phyloP scores from a whole-genome alignment of 2,113 vertebrate genomes.

The Mesitornis unicolor region DNA sequence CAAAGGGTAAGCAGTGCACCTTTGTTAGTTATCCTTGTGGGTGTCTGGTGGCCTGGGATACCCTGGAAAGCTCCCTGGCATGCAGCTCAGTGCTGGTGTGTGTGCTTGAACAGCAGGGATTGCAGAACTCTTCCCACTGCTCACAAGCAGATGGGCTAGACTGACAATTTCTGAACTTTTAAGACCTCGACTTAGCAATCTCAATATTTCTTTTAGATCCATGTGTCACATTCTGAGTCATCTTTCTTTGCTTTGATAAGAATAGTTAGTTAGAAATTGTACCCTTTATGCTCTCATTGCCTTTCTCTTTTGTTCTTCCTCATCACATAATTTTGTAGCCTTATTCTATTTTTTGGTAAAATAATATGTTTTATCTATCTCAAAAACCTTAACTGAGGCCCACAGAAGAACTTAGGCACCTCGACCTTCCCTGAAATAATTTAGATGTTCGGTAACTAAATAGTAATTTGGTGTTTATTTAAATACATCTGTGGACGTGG shows the following conservation, averaged over 20 bases:
- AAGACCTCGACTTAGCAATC: neutral
- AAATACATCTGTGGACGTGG: neutral
- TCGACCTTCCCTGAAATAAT: neutral
- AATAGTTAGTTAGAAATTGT: neutral
- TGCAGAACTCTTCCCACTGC: neutral
- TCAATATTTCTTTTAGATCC: neutral
- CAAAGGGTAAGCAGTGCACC: rapidly evolving
- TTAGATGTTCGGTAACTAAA: neutral
- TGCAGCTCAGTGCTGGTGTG: neutral
- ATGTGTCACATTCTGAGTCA: neutral
- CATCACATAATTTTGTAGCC: neutral
- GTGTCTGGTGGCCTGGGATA: neutral
- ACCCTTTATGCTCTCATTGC: neutral
- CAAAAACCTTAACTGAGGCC: neutral
- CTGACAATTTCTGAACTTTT: neutral
- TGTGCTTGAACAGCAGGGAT: neutral
- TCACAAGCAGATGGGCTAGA: neutral
- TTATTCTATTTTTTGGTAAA: neutral
- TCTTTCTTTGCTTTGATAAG: neutral
- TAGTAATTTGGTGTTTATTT: neutral
- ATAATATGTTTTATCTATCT: neutral
- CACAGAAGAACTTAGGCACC: neutral
- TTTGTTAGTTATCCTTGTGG: neutral
- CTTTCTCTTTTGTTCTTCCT: neutral
- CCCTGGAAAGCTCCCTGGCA: neutral